These are phyloP conservation scores for Spilosoma lubricipeda DNA, from an alignment of 2,888 invertebrate genomes.

Conservation along the genomic window DNA sequence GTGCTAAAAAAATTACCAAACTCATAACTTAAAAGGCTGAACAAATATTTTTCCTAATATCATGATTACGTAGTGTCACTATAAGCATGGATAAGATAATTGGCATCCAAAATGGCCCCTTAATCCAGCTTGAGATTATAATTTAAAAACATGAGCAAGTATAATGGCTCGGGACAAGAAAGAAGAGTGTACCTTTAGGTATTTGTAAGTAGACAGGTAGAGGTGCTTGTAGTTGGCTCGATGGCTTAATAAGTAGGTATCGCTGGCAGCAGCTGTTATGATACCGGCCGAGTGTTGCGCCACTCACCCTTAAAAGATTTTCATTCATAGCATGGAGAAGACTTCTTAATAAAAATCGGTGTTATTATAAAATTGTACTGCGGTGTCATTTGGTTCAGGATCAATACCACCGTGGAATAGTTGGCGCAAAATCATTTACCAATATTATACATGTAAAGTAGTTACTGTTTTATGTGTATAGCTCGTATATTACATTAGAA, in stretches of 20 bases:
- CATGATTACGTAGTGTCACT: conserved; percentile 35
- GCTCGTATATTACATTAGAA: background rate
- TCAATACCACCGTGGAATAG: background rate
- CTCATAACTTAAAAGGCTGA: background rate
- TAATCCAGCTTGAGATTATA: conserved; percentile 75
- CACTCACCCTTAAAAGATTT: conserved; percentile 80
- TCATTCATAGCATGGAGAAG: conserved; percentile 57
- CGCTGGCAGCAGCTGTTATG: conserved; percentile 84
- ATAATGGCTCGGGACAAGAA: conserved; percentile 64
- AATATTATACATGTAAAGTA: background rate
- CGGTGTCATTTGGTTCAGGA: background rate
- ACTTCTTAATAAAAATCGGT: conserved; percentile 42
- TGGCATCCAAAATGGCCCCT: conserved; percentile 60
- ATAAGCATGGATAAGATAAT: conserved; percentile 57
- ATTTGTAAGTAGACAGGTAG: conserved; percentile 33
- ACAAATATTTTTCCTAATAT: conserved; percentile 10
- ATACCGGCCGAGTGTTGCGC: conserved; percentile 83
- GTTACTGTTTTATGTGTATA: background rate
- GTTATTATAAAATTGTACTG: background rate
- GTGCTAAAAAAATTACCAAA: background rate
- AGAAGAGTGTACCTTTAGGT: conserved; percentile 25
- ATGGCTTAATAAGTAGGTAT: conserved; percentile 85
- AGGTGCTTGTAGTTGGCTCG: conserved; percentile 65
- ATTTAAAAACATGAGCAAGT: conserved; percentile 81
- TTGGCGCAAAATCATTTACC: background rate